Conservation (phyloP, 2,797 vertebrate genomes). For the Lycodopsis pacificus region DNA sequence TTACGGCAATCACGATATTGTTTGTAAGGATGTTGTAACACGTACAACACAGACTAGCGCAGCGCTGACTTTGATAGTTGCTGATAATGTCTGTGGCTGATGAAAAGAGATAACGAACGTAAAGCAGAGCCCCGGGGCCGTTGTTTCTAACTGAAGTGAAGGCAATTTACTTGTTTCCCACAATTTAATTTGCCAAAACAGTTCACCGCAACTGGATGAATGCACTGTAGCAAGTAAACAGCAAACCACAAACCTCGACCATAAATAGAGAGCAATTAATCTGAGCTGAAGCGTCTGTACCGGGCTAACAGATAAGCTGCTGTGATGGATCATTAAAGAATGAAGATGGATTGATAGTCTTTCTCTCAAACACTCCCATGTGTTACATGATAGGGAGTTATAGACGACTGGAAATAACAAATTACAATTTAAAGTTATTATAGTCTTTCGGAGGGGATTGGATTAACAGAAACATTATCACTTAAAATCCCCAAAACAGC, state of each 20-base stretch:
- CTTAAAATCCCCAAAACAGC: too few species aligned
- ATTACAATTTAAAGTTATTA: too few species aligned
- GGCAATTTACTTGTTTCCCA: not conserved
- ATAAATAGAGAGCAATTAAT: not conserved
- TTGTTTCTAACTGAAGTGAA: not conserved
- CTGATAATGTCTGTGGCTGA: not conserved
- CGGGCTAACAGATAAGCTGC: not conserved
- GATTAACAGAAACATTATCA: too few species aligned
- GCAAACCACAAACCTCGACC: not conserved
- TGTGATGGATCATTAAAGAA: not conserved
- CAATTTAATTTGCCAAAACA: not conserved
- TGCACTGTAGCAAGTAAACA: not conserved
- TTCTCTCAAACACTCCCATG: too few species aligned
- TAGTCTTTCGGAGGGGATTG: too few species aligned
- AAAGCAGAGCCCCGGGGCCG: not conserved
- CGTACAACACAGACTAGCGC: not conserved
- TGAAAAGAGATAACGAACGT: not conserved
- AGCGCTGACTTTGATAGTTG: not conserved
- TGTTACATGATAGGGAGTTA: too few species aligned
- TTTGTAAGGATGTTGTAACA: constrained; percentile 16
- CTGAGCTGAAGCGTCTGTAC: not conserved
- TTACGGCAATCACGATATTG: constrained; percentile 3
- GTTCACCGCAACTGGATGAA: not conserved
- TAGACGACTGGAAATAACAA: too few species aligned
- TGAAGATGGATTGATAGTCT: not conserved